Evolutionary conservation across 2,888 invertebrate genomes (phyloP), one percentile per base, ranked within the genome.

Genomic region (Scaptomyza parva): DNA sequence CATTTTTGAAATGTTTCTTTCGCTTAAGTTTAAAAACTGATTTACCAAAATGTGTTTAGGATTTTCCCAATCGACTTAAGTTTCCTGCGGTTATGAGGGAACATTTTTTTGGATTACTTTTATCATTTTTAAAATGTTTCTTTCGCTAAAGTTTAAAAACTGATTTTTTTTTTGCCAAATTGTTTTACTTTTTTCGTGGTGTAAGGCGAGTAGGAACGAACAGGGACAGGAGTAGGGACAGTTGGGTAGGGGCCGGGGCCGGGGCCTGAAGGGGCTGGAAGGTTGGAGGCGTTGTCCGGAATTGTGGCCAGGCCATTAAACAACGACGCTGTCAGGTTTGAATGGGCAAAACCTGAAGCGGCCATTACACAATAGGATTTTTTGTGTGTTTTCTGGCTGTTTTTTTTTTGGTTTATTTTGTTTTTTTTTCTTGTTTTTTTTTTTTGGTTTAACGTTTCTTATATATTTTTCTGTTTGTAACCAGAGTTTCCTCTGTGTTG

Each of bases 241-340:
- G 28, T 28, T 9, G 12, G 12, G 28, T 1, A 9, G 3, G 28
- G 28, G 28, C 28, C 8, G 28, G 30, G 30, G 12, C 1, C 9
- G 11, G 14, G 41, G 41, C n/a, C n/a, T n/a, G 2, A n/a, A 9
- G 14, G 28, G 18, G 18, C 18, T 6, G n/a, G 24, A 8, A 7
- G 6, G 8, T 17, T 17, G 41, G 24, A 51, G 65, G 75, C 74
- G 63, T 68, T 74, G 61, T 58, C 64, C 69, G 73, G 74, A 74
- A 74, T 76, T 69, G 75, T 76, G 74, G 77, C 72, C 66, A 74
- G 76, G 69, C 87, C 82, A 82, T 82, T 82, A 82, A 82, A 88
- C 79, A 82, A 86, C 72, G 86, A 86, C 72, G 86, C 86, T 88
- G 88, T 88, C 82, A 82, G 83, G 78, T 70, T 78, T 86, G 80